Conservation (phyloP, 2,888 invertebrate genomes). For the Mythimna albipuncta region DNA sequence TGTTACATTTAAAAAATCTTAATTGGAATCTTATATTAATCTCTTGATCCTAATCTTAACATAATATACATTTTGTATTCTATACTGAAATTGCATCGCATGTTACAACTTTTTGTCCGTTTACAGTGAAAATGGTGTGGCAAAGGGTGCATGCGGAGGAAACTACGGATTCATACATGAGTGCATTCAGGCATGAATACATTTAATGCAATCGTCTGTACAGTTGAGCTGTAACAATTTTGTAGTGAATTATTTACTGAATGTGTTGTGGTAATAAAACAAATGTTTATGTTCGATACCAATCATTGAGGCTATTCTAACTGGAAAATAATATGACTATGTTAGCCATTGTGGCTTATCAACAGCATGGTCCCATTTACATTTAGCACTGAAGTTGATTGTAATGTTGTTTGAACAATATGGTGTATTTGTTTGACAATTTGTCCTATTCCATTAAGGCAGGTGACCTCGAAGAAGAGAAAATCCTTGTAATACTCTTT, state of each 20-base stretch:
- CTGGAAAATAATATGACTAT: constrained; percentile 18
- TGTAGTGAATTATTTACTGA: constrained; percentile 12
- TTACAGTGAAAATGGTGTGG: constrained; percentile 31
- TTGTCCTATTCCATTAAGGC: not conserved
- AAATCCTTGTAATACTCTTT: constrained; percentile 1
- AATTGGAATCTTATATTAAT: not conserved
- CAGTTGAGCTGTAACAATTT: constrained; percentile 20
- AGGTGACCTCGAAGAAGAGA: not conserved
- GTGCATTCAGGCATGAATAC: constrained; percentile 39
- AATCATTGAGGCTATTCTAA: constrained; percentile 12
- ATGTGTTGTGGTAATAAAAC: constrained; percentile 10
- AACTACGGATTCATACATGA: constrained; percentile 44
- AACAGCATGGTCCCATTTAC: not conserved
- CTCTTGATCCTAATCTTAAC: not conserved
- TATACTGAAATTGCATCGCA: constrained; percentile 20
- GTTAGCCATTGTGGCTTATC: not conserved
- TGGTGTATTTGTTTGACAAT: constrained; percentile 2
- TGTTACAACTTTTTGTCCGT: constrained; percentile 29
- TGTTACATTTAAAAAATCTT: not conserved
- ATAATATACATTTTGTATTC: not conserved
- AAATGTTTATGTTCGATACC: constrained; percentile 2
- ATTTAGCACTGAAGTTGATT: constrained; percentile 13
- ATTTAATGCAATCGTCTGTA: constrained; percentile 25
- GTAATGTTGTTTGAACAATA: constrained; percentile 13
- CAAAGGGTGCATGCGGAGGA: constrained; percentile 26